Base-by-base conservation (phyloP, 2,888 invertebrate species). In the Hymenopus coronatus region DNA sequence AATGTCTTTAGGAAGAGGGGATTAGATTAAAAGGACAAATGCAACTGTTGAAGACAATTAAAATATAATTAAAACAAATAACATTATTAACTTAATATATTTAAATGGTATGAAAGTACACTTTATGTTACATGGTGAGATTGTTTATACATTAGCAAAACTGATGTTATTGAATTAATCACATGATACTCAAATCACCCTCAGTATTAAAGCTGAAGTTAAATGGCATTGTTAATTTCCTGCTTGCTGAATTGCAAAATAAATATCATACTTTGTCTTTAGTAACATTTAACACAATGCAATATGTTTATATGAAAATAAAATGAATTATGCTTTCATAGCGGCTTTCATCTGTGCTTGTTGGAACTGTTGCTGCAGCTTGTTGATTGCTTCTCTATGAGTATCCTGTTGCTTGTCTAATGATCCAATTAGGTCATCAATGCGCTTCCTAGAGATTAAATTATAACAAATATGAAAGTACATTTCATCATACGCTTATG, bases 401-500 rank as follows among this genome's bases (percentile, higher is more conserved):
- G 94, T 93, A 91, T 97, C 97, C 92, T 97, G 96, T 92, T 97
- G 97, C 92, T 96, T 96, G 92, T 97, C 97, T 92, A 97, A 93
- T 8, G 95, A 95, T 20, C 93, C 93, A 91, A 97, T 95, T 30
- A 95, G 94, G 89, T 96, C 96, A 91, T 97, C 98, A 89, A 97
- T 95, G 89, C 98, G 95, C 93, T 98, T 95, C 90, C 95, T 95
- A 92, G 30, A 93, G 93, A 89, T 91, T 70, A 20, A 70, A 20
- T 70, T 70, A 70, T 6, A 70, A 70, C 0, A 15, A 20, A 70
- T 70, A 8, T 70, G 54, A 8, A 70, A 6, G 25, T 70, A 70
- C 25, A 70, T 15, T 40, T 40, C 40, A 40, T 40, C 40, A 40
- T 40, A 40, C 9, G 12, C 40, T 9, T 40, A 40, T 12, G 1